Evolutionary conservation across 2,888 invertebrate species (phyloP), one percentile per base, ranked within the genome.

Genomic region (Macrostomum cliftonense): DNA sequence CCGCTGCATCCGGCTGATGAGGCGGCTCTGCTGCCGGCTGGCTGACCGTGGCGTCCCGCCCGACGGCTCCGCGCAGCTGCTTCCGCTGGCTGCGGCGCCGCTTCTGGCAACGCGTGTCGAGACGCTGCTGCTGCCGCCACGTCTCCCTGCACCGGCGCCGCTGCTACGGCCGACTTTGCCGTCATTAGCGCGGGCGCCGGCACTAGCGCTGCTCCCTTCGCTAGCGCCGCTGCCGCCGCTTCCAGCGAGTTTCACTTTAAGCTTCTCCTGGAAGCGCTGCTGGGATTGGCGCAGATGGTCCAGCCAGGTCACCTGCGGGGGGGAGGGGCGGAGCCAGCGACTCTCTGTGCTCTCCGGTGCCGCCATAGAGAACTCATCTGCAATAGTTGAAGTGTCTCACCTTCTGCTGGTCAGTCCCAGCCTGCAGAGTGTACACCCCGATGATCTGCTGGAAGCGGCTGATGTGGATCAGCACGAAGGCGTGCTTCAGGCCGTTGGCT

Each of bases 371-470:
- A 28, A 7, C 5, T 28, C 4, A 28, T 28, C 28, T 7, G 9
- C 28, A 7, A 28, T 28, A 28, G 28, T 4, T 28, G 5, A 4
- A 28, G 9, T 9, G 9, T 9, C 56, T 48, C 57, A 73, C 73
- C 64, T 74, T 74, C n/a, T 64, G 62, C 2, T 60, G 52, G 48
- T 72, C 72, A 46, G 61, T 65, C 1, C 64, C 57, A 1, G 73
- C 68, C 56, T 74, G 74, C 14, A 74, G 59, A 0, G 73, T 72
- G 57, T 68, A 72, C 37, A 73, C 71, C 12, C 70, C 71, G 45
- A 73, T 68, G 20, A 74, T 68, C 54, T 74, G 74, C 52, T 73
- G 73, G 55, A 73, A 74, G 20, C 73, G 58, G 43, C 70, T 72
- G 43, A 73, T 63, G 55, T 74, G 73, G 16, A 74, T 71, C 43